A percentile compares a stretch with the other conserved stretches of the same genome.
These are phyloP conservation scores for Lampropteryx suffumata DNA, from an alignment of 2,888 invertebrate species.

Conservation along the genomic window DNA sequence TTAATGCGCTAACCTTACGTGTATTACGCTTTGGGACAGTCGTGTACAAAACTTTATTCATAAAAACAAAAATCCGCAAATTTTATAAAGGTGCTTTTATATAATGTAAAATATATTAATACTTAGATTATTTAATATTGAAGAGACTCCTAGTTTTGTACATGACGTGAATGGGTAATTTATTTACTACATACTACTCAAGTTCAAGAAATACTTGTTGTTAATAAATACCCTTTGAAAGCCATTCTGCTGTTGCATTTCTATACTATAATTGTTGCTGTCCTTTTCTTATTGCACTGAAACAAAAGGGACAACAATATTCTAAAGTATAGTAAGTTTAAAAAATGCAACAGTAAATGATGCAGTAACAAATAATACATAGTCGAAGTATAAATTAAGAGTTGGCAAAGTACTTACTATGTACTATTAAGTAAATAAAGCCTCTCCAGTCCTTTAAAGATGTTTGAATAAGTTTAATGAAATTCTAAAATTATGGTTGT, in stretches of 20 bases:
- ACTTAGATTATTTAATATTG: neutral
- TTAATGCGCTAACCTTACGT: constrained; percentile 33
- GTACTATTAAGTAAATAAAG: neutral
- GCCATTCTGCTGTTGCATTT: too few species aligned
- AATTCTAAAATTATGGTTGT: constrained; percentile 59
- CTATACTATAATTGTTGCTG: too few species aligned
- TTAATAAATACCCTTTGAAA: too few species aligned
- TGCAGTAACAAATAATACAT: too few species aligned
- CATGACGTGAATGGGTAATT: too few species aligned
- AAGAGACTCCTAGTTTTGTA: constrained; percentile 4
- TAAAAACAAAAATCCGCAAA: neutral
- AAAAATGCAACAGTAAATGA: too few species aligned
- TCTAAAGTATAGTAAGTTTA: too few species aligned
- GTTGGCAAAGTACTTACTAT: neutral
- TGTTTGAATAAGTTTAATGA: constrained; percentile 14
- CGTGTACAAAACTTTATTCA: constrained; percentile 17
- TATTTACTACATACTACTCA: too few species aligned
- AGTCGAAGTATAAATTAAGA: too few species aligned
- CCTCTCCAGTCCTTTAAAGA: neutral
- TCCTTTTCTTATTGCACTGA: too few species aligned
- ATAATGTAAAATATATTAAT: neutral
- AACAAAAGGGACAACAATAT: too few species aligned
- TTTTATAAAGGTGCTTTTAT: constrained; percentile 19
- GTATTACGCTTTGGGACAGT: constrained; percentile 13
- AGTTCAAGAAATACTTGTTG: too few species aligned